These are phyloP conservation scores for Hydropotes inermis DNA, from an alignment of 2,113 vertebrate genomes.

Conservation along the genomic window DNA sequence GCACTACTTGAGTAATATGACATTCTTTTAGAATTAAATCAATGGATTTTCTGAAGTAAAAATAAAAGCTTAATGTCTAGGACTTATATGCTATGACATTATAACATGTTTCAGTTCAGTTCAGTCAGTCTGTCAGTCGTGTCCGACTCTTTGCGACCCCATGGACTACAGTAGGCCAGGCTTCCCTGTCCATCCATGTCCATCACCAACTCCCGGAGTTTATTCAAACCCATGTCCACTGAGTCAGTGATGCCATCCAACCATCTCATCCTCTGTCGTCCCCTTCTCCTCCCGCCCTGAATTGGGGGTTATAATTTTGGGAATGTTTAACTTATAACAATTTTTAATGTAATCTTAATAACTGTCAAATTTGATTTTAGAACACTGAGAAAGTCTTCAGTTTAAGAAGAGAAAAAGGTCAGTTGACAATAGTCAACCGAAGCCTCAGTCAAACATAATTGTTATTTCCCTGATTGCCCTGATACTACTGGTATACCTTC, in stretches of 20 bases:
- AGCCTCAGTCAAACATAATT: neutral
- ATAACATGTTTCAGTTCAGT: neutral
- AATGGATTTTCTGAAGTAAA: neutral
- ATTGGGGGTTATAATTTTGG: neutral
- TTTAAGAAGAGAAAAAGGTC: neutral
- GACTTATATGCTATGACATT: neutral
- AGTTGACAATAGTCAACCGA: neutral
- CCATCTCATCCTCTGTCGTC: neutral
- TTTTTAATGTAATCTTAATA: neutral
- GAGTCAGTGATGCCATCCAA: neutral
- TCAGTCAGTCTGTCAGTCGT: neutral
- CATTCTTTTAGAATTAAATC: neutral
- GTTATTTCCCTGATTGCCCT: neutral
- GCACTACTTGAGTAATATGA: neutral
- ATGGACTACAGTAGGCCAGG: neutral
- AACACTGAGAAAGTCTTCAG: neutral
- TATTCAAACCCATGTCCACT: neutral
- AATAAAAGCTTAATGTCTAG: neutral
- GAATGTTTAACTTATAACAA: neutral
- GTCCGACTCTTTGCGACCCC: neutral
- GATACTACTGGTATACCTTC: neutral
- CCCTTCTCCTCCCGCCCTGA: neutral
- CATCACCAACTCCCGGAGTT: neutral
- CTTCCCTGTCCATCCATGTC: neutral
- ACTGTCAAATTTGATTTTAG: neutral